A percentile compares a stretch with the other conserved stretches of the same genome.
phyloP scores from a whole-genome alignment of 2,113 vertebrate species.

The Grammomys surdaster region DNA sequence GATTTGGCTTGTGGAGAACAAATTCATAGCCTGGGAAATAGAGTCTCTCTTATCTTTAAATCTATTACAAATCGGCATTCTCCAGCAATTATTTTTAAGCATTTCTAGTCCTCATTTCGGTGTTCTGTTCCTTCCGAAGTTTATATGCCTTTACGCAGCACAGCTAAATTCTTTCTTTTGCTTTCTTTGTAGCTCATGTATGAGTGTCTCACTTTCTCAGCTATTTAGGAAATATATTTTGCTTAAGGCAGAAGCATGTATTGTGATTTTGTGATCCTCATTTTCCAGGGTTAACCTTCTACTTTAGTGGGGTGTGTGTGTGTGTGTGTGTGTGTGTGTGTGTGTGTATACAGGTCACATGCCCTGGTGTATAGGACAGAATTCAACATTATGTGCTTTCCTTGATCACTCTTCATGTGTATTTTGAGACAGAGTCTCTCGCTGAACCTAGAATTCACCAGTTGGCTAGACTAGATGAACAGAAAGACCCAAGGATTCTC shows the following conservation, averaged over 20 bases:
- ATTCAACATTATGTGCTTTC: too few relatives aligned
- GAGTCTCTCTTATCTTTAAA: not conserved
- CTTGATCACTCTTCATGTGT: not conserved
- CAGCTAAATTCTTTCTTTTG: not conserved
- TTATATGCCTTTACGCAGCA: not conserved
- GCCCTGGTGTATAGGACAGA: not conserved
- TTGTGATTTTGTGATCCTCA: not conserved
- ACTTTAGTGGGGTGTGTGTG: not conserved
- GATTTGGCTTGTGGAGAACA: not conserved
- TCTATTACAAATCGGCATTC: not conserved
- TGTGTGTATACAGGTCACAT: not conserved
- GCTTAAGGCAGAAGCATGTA: not conserved
- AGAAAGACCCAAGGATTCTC: not conserved
- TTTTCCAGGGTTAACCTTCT: not conserved
- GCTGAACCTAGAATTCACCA: not conserved
- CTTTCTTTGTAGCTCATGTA: not conserved
- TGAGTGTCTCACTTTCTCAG: not conserved
- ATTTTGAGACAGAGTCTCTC: not conserved
- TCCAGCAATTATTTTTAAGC: slow-evolving; percentile 32
- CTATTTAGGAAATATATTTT: not conserved
- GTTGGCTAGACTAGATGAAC: not conserved
- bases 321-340: not conserved
- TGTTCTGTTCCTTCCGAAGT: not conserved
- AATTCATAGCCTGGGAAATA: not conserved
- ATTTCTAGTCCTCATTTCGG: not conserved